These are phyloP conservation scores for Xenentodon cancila DNA, from an alignment of 2,797 vertebrate species.

Conservation along the genomic window DNA sequence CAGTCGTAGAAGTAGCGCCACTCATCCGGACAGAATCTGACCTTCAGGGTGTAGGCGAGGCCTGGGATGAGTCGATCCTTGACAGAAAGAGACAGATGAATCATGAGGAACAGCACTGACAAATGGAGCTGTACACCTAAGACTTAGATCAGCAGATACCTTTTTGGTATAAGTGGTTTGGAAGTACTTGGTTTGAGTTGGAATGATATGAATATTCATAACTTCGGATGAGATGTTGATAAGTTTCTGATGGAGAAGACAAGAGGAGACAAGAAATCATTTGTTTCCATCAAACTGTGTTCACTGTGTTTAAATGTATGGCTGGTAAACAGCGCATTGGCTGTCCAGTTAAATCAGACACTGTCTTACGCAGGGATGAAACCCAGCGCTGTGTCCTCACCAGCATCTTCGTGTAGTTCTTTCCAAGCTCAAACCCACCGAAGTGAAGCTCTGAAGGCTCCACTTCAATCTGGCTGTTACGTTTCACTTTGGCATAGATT, in stretches of 20 bases:
- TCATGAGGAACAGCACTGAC: slow-evolving; percentile 19
- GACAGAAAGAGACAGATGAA: slow-evolving; percentile 29
- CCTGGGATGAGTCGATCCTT: slow-evolving; percentile 90
- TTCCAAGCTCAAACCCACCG: slow-evolving; percentile 87
- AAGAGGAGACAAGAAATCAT: slow-evolving; percentile 27
- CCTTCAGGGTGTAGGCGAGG: slow-evolving; percentile 82
- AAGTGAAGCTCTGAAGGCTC: slow-evolving; percentile 91
- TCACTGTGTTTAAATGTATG: slow-evolving; percentile 23
- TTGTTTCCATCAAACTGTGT: slow-evolving; percentile 41
- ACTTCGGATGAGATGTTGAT: slow-evolving; percentile 88
- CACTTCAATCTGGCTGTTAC: slow-evolving; percentile 83
- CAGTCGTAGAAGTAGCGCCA: slow-evolving; percentile 95
- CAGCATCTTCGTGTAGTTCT: slow-evolving; percentile 84
- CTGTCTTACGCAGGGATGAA: too few relatives aligned
- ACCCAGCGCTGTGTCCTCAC: slow-evolving; percentile 68
- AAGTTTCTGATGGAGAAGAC: slow-evolving; percentile 82
- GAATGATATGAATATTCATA: slow-evolving; percentile 87
- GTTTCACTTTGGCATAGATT: slow-evolving; percentile 81
- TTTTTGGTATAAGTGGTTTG: slow-evolving; percentile 89
- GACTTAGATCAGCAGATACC: slow-evolving; percentile 73
- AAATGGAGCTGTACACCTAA: slow-evolving; percentile 8
- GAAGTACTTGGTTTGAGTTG: slow-evolving; percentile 91
- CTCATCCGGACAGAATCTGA: slow-evolving; percentile 90
- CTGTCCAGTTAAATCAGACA: too few relatives aligned
- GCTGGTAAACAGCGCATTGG: too few relatives aligned